These are phyloP conservation scores for Catharus bicknelli DNA, from an alignment of 2,113 vertebrate genomes.

Conservation along the genomic window DNA sequence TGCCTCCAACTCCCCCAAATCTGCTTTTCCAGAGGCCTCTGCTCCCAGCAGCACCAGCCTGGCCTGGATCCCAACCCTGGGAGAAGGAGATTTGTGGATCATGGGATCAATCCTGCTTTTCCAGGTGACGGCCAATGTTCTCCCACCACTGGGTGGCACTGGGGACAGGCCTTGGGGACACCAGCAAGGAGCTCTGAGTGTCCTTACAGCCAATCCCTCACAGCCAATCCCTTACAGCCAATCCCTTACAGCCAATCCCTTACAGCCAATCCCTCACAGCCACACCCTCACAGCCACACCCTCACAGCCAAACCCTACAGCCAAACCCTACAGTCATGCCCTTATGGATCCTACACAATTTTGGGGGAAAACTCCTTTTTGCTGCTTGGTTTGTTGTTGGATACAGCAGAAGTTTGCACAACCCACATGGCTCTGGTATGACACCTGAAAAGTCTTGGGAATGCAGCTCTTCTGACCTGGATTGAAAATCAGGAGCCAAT, in stretches of 20 bases:
- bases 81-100: not conserved
- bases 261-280: not conserved
- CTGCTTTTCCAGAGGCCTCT: not conserved
- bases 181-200: too few relatives aligned
- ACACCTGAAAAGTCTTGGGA: not conserved
- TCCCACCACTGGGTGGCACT: not conserved
- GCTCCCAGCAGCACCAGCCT: not conserved
- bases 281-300: too few relatives aligned
- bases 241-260: not conserved
- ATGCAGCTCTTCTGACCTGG: too few relatives aligned
- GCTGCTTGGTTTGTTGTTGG: fast-evolving
- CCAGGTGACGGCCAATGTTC: not conserved
- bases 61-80: fast-evolving
- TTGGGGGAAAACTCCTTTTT: not conserved
- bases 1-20: not conserved
- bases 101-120: not conserved
- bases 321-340: too few relatives aligned
- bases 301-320: too few relatives aligned
- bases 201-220: too few relatives aligned
- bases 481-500: not conserved
- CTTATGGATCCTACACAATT: fast-evolving
- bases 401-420: fast-evolving
- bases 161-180: not conserved
- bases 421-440: fast-evolving
- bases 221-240: too few relatives aligned